Percentiles rank a stretch among this genome's conserved stretches.
Evolutionary conservation across 1,140 invertebrate species (phyloP).

Genomic region (Drosophila nebulosa): DNA sequence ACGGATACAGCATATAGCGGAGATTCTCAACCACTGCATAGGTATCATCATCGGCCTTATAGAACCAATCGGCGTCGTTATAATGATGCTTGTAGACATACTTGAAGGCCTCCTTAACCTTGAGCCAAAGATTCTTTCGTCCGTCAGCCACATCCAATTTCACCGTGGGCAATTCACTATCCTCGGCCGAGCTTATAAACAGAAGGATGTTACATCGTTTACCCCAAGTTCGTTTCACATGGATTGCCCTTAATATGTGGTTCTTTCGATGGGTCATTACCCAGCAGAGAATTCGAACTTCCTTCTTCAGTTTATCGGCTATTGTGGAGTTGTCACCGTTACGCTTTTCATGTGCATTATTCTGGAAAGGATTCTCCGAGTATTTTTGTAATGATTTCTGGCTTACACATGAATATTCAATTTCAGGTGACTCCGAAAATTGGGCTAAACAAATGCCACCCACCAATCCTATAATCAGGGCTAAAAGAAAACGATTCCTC

Average conservation of each 20-base stretch:
- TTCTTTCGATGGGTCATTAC: conserved; percentile 82
- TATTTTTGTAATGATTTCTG: too few relatives aligned
- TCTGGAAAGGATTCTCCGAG: too few relatives aligned
- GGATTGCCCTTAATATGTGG: conserved; percentile 91
- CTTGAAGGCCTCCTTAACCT: conserved; percentile 95
- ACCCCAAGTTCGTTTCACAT: conserved; percentile 97
- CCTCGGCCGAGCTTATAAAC: conserved; percentile 91
- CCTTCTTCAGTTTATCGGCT: neutral
- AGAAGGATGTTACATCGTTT: conserved; percentile 92
- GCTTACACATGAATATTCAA: too few relatives aligned
- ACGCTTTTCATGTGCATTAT: too few relatives aligned
- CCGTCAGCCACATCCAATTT: conserved; percentile 86
- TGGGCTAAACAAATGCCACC: too few relatives aligned
- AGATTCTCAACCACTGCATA: conserved; percentile 95
- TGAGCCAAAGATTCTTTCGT: conserved; percentile 91
- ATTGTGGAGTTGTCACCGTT: too few relatives aligned
- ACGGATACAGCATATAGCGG: conserved; percentile 90
- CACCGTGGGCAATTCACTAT: conserved; percentile 81
- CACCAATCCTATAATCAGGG: too few relatives aligned
- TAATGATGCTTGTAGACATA: conserved; percentile 91
- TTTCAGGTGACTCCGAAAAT: too few relatives aligned
- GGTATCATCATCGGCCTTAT: conserved; percentile 97
- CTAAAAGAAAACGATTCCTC: too few relatives aligned
- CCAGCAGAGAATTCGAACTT: conserved; percentile 19
- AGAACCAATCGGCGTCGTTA: conserved; percentile 93